Conservation (phyloP, 1,140 invertebrate genomes). For the Dinothrombium tinctorium region DNA sequence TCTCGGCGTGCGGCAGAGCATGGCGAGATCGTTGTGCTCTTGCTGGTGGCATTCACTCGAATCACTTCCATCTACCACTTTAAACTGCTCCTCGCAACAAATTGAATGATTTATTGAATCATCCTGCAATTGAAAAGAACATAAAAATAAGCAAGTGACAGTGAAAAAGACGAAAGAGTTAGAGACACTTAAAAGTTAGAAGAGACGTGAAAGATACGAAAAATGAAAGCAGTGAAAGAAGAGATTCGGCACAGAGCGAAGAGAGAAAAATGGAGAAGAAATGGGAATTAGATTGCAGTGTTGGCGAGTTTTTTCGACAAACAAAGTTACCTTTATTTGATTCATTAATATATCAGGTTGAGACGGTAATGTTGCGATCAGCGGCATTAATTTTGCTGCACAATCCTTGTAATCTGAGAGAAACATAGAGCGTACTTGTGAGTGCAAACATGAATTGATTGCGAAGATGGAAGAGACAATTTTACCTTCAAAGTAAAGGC, state of each 20-base stretch:
- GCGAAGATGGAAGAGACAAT: too few relatives aligned
- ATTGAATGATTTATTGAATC: not conserved
- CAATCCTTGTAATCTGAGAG: not conserved
- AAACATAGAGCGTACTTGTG: too few relatives aligned
- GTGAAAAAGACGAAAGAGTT: not conserved
- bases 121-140: not conserved
- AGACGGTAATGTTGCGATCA: not conserved
- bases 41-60: too few relatives aligned
- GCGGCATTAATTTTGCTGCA: not conserved
- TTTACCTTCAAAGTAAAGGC: too few relatives aligned
- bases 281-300: not conserved
- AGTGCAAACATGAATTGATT: too few relatives aligned
- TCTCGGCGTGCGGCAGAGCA: too few relatives aligned
- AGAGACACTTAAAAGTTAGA: too few relatives aligned
- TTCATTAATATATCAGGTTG: slow-evolving; percentile 1
- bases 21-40: too few relatives aligned
- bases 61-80: not conserved
- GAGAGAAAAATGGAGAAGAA: not conserved
- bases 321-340: not conserved
- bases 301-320: not conserved
- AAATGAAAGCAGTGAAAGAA: too few relatives aligned
- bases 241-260: not conserved
- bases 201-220: too few relatives aligned
- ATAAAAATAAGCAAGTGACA: not conserved
- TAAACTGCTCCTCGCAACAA: not conserved